Conservation (phyloP, 2,888 invertebrate genomes). For the Nesidiocoris tenuis region DNA sequence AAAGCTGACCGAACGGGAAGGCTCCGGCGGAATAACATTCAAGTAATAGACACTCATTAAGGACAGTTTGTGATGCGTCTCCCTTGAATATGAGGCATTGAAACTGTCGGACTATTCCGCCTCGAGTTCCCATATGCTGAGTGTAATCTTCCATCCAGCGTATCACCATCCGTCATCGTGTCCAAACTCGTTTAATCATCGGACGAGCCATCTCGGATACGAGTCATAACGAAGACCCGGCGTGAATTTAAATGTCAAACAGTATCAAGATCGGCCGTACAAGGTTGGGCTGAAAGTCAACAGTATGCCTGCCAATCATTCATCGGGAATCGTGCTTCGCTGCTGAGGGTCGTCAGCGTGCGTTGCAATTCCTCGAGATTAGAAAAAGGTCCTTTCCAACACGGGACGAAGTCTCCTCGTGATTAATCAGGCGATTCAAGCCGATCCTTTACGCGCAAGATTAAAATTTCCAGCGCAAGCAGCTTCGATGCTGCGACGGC, state of each 20-base stretch:
- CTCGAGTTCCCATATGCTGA: constrained; percentile 2
- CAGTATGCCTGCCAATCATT: not conserved
- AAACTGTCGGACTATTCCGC: constrained; percentile 14
- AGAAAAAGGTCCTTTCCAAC: not conserved
- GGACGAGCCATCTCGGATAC: not conserved
- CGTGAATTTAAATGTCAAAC: constrained; percentile 40
- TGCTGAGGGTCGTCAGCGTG: not conserved
- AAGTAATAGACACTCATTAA: constrained; percentile 34
- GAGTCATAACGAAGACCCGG: constrained; percentile 15
- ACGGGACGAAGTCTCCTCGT: not conserved
- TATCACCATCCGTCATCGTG: constrained; percentile 37
- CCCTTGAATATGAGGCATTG: constrained; percentile 39
- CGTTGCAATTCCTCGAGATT: not conserved
- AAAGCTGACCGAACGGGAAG: constrained; percentile 1
- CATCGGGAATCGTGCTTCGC: not conserved
- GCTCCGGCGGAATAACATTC: constrained; percentile 21
- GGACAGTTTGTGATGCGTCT: not conserved
- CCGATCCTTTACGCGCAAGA: not conserved
- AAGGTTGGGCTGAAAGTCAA: not conserved
- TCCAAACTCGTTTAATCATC: constrained; percentile 27
- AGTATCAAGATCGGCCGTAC: constrained; percentile 22
- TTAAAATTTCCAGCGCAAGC: not conserved
- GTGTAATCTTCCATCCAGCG: constrained; percentile 25
- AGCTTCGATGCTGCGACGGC: not conserved
- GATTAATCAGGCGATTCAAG: not conserved